These are phyloP conservation scores for Balaenoptera acutorostrata DNA, from an alignment of 2,113 vertebrate genomes.

Conservation along the genomic window DNA sequence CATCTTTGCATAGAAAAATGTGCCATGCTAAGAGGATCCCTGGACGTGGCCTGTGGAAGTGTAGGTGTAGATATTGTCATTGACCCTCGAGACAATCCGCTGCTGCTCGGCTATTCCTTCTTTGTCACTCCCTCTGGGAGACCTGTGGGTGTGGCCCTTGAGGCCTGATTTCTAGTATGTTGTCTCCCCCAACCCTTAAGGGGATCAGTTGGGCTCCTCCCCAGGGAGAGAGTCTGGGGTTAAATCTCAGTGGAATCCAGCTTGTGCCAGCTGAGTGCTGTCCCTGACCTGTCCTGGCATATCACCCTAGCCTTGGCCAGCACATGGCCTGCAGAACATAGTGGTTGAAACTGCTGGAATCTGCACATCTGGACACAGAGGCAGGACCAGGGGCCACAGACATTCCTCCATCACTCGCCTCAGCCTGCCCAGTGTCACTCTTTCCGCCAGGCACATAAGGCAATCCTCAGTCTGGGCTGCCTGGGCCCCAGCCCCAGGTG, in stretches of 20 bases:
- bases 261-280: not conserved
- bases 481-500: slow-evolving; percentile 12
- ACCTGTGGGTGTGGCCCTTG: not conserved
- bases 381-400: slow-evolving; percentile 23
- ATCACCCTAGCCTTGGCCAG: not conserved
- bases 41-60: not conserved
- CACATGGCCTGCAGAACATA: not conserved
- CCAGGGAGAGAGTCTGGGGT: not conserved
- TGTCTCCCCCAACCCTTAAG: not conserved
- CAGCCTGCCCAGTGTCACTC: slow-evolving; percentile 37
- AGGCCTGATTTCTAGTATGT: not conserved
- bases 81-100: not conserved
- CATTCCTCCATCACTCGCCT: slow-evolving; percentile 46
- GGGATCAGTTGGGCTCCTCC: not conserved
- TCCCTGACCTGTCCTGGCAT: slow-evolving; percentile 8
- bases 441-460: not conserved
- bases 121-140: not conserved
- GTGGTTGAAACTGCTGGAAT: slow-evolving; percentile 9
- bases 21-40: not conserved
- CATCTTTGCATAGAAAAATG: not conserved
- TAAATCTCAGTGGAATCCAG: slow-evolving; percentile 28
- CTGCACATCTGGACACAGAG: slow-evolving; percentile 58
- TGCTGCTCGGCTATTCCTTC: not conserved
- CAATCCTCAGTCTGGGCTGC: not conserved
- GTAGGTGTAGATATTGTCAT: not conserved